These are phyloP conservation scores for Xanthia icteritia DNA, from an alignment of 2,888 invertebrate genomes.

Conservation along the genomic window DNA sequence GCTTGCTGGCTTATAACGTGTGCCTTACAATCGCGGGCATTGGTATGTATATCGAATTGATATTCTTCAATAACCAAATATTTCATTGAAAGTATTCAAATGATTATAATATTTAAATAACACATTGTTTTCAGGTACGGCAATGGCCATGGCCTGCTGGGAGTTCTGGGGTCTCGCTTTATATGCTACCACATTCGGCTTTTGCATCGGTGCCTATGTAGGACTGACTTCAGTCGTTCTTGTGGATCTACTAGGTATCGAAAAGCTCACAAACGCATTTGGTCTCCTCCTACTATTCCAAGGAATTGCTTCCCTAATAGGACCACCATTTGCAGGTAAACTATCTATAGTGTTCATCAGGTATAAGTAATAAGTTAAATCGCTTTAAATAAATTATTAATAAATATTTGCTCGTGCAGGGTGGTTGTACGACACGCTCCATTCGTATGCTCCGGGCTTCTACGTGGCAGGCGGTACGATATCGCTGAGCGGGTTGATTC, in stretches of 20 bases:
- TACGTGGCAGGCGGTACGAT: constrained; percentile 96
- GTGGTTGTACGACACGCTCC: constrained; percentile 94
- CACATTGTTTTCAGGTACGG: constrained; percentile 92
- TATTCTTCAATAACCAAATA: constrained; percentile 13
- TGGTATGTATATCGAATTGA: constrained; percentile 90
- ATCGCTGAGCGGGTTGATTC: constrained; percentile 95
- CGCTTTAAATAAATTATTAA: background rate
- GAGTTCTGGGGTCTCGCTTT: constrained; percentile 93
- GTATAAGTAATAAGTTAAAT: background rate
- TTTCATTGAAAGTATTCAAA: background rate
- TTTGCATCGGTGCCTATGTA: constrained; percentile 98
- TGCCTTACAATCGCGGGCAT: constrained; percentile 97
- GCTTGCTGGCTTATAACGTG: constrained; percentile 96
- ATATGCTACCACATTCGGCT: constrained; percentile 96
- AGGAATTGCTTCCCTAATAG: constrained; percentile 97
- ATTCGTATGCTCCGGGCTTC: constrained; percentile 96
- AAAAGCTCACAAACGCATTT: constrained; percentile 98
- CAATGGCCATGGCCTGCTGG: constrained; percentile 93
- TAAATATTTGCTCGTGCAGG: constrained; percentile 90
- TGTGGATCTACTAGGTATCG: constrained; percentile 98
- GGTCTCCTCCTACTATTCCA: constrained; percentile 97
- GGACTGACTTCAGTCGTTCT: constrained; percentile 98
- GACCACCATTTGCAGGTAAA: constrained; percentile 97
- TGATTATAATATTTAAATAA: constrained; percentile 8
- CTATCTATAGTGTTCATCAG: background rate